Conservation (phyloP, 2,888 invertebrate species). For the Trachelus stipa region DNA sequence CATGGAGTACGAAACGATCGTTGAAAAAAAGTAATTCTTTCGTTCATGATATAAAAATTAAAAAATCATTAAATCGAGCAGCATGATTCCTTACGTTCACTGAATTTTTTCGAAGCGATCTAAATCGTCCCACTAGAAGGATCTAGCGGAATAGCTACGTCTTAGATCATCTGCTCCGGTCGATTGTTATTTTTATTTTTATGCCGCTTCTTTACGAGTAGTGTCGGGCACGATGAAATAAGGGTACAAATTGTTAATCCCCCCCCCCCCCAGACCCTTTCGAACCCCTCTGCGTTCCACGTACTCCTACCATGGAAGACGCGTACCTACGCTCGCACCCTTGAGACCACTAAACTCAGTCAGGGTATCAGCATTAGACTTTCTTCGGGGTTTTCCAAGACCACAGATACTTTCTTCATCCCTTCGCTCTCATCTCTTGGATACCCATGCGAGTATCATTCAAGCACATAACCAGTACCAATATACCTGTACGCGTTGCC, state of each 20-base stretch:
- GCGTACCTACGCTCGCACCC: slow-evolving; percentile 20
- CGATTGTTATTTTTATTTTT: slow-evolving; percentile 32
- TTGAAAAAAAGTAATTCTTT: not conserved
- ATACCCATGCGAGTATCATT: not conserved
- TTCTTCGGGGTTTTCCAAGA: not conserved
- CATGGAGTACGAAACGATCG: not conserved
- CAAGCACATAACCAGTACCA: not conserved
- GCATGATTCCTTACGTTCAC: too few relatives aligned
- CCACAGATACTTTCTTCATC: not conserved
- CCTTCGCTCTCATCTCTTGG: not conserved
- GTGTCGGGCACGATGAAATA: slow-evolving; percentile 28
- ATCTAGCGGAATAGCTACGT: slow-evolving; percentile 10
- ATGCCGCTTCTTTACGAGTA: slow-evolving; percentile 29
- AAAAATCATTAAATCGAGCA: too few relatives aligned
- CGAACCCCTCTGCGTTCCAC: not conserved
- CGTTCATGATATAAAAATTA: not conserved
- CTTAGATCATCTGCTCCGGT: slow-evolving; percentile 26
- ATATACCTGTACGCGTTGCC: not conserved
- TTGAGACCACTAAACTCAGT: slow-evolving; percentile 26
- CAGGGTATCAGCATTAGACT: slow-evolving; percentile 23
- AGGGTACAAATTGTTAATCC: slow-evolving; percentile 31
- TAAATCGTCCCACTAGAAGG: not conserved
- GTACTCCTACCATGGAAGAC: not conserved
- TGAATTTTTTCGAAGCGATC: not conserved
- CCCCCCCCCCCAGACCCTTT: slow-evolving; percentile 12